Base-by-base conservation (phyloP, 2,888 invertebrate species). In the Coecobrya sp. region DNA sequence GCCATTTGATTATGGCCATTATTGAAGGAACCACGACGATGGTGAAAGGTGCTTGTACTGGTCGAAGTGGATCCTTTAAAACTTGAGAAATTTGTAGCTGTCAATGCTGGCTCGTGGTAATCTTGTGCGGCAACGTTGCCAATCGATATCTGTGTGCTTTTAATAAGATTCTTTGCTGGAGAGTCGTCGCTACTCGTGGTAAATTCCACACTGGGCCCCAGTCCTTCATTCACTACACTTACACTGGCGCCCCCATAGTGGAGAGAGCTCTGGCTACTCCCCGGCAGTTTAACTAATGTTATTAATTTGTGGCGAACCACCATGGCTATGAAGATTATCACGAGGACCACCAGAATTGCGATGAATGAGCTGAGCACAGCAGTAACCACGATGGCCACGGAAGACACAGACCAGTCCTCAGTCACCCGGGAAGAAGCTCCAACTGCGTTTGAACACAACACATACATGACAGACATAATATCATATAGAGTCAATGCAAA, bases 331-430 rank as follows among this genome's bases (percentile, higher is more conserved):
- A 92, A 94, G 88, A 94, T 94, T 70, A 95, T 88, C 55, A 94
- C 92, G 19, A 94, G 94, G 65, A 95, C 95, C 84, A 94, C 93
- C 62, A 94, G 86, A 45, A 95, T 94, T 11, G 95, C 95, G 22
- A 94, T 93, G 86, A 94, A 94, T 25, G 94, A 94, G 85, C 94
- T 94, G 85, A 94, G 94, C 91, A 94, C 94, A 52, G 95, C 94
- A 25, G 94, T 95, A 25, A 94, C 93, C 45, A 95, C 94, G 49
- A 94, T 94, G 19, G 94, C 93, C 62, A 94, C 90, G 16, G 94
- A 94, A 81, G 94, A 94, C 65, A 76, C 88, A 76, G 92, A 84
- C 88, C 82, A 92, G 88, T 88, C 87, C 49, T 84, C 88, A 73
- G 91, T 87, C 85, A 92, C 92, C 65, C 92, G 87, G 11, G 90